A percentile compares a stretch with the other conserved stretches of the same genome.
Conservation (phyloP, 1,140 invertebrate species). For the Zaprionus ornatus region DNA sequence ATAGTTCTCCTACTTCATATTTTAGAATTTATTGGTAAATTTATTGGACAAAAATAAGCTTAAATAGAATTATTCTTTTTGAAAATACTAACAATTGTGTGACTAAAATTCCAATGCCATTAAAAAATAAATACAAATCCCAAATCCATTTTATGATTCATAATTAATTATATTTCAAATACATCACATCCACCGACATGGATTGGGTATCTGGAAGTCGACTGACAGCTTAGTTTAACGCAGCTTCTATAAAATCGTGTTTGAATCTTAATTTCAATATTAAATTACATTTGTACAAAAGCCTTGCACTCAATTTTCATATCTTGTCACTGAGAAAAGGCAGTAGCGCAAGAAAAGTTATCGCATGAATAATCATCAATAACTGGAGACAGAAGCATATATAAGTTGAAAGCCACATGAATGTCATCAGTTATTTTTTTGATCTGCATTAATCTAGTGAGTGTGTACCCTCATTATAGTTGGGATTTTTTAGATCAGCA, state of each 20-base stretch:
- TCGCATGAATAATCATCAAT: constrained; percentile 20
- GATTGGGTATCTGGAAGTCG: neutral
- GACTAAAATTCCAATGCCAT: neutral
- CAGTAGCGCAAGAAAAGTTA: constrained; percentile 2
- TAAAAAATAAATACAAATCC: neutral
- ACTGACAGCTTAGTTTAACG: neutral
- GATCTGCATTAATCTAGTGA: neutral
- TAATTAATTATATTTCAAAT: neutral
- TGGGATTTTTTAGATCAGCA: constrained; percentile 84
- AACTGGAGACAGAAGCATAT: constrained; percentile 11
- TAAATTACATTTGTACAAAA: constrained; percentile 9
- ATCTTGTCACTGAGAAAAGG: neutral
- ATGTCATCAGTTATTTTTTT: constrained; percentile 33
- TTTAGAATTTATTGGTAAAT: neutral
- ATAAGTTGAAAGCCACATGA: constrained; percentile 18
- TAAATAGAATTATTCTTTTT: neutral
- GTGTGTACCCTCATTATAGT: constrained; percentile 77
- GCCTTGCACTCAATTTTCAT: constrained; percentile 8
- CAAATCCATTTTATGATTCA: neutral
- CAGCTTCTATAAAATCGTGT: neutral
- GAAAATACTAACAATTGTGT: neutral
- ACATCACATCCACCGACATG: neutral
- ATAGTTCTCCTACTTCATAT: constrained; percentile 32
- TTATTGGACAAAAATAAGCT: neutral
- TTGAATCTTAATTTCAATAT: constrained; percentile 14